Percentiles rank a stretch among this genome's conserved stretches.
Evolutionary conservation across 2,888 invertebrate species (phyloP).

Genomic region (Malthinus seriepunctatus): DNA sequence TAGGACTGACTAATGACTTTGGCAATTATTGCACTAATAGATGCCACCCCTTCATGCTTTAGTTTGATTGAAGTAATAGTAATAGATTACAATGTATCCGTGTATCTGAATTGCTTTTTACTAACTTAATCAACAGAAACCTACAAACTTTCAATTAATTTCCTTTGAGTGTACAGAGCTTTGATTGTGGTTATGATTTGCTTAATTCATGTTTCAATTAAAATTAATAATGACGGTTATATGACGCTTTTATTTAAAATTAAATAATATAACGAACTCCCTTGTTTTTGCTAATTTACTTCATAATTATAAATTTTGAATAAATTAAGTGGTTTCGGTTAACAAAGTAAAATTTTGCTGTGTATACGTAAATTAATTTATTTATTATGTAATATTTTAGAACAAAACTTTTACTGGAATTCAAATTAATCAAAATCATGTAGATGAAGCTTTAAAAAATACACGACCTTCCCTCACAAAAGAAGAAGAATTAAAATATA

Average conservation of each 20-base stretch:
- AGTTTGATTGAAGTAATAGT: conserved; percentile 28
- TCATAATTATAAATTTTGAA: background rate
- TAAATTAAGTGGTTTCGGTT: conserved; percentile 9
- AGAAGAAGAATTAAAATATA: conserved; percentile 72
- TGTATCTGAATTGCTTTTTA: conserved; percentile 29
- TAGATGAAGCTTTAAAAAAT: conserved; percentile 66
- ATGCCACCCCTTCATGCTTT: conserved; percentile 28
- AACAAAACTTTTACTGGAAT: conserved; percentile 21
- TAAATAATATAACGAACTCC: background rate
- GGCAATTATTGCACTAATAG: conserved; percentile 36
- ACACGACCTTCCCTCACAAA: conserved; percentile 78
- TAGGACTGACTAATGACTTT: conserved; percentile 35
- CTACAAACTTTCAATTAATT: conserved; percentile 35
- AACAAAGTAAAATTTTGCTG: background rate
- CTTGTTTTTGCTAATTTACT: conserved; percentile 3
- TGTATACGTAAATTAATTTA: background rate
- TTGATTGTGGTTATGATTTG: conserved; percentile 27
- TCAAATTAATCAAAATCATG: conserved; percentile 62
- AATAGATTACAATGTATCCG: conserved; percentile 30
- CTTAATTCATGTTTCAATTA: conserved; percentile 28
- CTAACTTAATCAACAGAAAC: conserved; percentile 34
- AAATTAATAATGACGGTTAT: conserved; percentile 13
- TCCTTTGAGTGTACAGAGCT: conserved; percentile 26
- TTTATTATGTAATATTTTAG: conserved; percentile 15
- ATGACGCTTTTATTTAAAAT: conserved; percentile 13